Base-by-base conservation (phyloP, 1,140 invertebrate species). In the Drosophila pachea region DNA sequence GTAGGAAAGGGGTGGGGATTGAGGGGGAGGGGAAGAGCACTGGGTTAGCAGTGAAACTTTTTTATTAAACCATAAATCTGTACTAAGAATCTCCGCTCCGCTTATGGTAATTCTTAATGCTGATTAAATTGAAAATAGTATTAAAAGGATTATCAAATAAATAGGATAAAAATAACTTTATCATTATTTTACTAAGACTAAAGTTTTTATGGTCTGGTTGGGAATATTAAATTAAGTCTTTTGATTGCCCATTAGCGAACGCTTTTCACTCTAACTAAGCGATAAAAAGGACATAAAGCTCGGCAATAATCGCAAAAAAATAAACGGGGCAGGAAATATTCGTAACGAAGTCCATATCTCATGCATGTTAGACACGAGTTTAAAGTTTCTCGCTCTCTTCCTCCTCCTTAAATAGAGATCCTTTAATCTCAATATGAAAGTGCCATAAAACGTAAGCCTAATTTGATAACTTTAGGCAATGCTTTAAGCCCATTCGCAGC, bases 401-500 rank as follows among this genome's bases (percentile, higher is more conserved):
- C 22, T 22, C 22, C 16, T 52, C 47, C 35, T 53, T 9, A 53
- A 53, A 32, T 67, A 61, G 22, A 22, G 22, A 1, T 22, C 22
- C 22, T 22, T 67, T 59, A 47, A 67, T 67, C 22, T 22, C 52
- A 45, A 47, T 38, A 22, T 22, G 22, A 22, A 22, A 22, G 22
- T 22, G 9, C 48, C 2, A 53, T 53, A 61, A 61, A 48, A 22
- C 1, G 0, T 36, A 4, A 36, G 35, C 4, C 4, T 36, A 2
- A 36, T 36, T 36, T 36, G 35, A 36, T 9, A 36, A 9, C 35
- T 36, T 22, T 22, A 0, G 4, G 8, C 35, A 36, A 36, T 36
- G 8, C 47, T 63, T 68, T 61, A 14, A 52, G 29, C 40, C 48
- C 32, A 63, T 49, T 64, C 43, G 8, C 11, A 29, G 49, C 29